Evolutionary conservation across 2,888 invertebrate species (phyloP), one percentile per base, ranked within the genome.

Genomic region (Drosophila flavopinicola): DNA sequence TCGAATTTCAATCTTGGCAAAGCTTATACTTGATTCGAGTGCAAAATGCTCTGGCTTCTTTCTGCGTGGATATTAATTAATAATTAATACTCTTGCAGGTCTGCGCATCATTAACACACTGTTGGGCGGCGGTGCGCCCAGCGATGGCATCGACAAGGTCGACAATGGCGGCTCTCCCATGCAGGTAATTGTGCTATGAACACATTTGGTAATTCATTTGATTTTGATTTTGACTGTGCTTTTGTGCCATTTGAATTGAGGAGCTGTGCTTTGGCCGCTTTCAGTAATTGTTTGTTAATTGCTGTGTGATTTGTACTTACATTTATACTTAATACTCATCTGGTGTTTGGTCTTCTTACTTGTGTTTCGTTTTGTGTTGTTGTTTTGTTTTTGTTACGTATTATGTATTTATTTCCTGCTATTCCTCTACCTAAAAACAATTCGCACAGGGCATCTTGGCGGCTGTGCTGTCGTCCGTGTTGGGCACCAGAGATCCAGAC

Each of bases 401-500:
- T 45, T 52, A 37, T 59, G 60, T 69, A 47, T 60, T 73, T 74
- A 61, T 53, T 64, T 82, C 78, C 68, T 64, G 64, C 69, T 64
- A 56, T 60, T 67, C 67, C 75, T 60, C 48, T 64, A 78, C 61
- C 57, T 61, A 59, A 80, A 76, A 71, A 59, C 47, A 61, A 76
- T 66, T 79, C 67, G 88, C 83, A 94, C 95, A 97, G 97, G 95
- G 96, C 93, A 94, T 97, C 93, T 95, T 97, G 94, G 95, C 96
- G 92, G 96, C 96, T 92, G 95, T 97, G 92, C 94, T 97, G 93
- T 95, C 96, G 92, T 95, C 96, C 92, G 94, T 97, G 93, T 94
- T 97, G 93, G 97, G 97, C 93, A 94, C 95, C 92, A 95, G 95
- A 94, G 96, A 97, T 93, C 96, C 96, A 91, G 95, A 96, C 92